A percentile compares a stretch with the other conserved stretches of the same genome.
Evolutionary conservation across 2,113 vertebrate species (phyloP).

Genomic region (Entosphenus tridentatus): DNA sequence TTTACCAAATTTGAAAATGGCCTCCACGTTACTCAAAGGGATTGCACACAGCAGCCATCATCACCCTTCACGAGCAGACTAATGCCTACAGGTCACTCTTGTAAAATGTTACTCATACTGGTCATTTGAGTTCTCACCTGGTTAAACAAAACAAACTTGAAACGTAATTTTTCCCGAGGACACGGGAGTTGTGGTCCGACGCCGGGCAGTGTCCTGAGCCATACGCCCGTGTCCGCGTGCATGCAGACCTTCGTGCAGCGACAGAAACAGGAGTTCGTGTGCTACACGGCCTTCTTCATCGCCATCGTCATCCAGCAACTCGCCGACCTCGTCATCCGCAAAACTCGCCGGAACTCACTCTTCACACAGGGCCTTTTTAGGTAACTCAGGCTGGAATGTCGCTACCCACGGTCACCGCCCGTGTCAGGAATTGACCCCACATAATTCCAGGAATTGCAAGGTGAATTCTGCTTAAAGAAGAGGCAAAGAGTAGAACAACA

Average conservation of each 20-base stretch:
- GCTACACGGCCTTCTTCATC: slow-evolving; percentile 54
- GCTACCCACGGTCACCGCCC: neutral
- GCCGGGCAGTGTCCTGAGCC: too few relatives aligned
- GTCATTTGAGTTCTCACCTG: too few relatives aligned
- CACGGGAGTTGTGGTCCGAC: too few relatives aligned
- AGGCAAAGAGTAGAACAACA: neutral
- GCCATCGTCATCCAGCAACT: slow-evolving; percentile 62
- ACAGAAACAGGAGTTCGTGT: slow-evolving; percentile 41
- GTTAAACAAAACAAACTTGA: too few relatives aligned
- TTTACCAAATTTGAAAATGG: too few relatives aligned
- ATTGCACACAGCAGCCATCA: too few relatives aligned
- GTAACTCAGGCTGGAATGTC: slow-evolving; percentile 15
- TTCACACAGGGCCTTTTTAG: slow-evolving; percentile 56
- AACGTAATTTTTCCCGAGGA: too few relatives aligned
- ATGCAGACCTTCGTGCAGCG: slow-evolving; percentile 37
- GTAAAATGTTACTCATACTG: too few relatives aligned
- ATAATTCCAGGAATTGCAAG: neutral
- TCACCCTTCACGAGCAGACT: too few relatives aligned
- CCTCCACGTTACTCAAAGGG: too few relatives aligned
- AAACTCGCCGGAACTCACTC: slow-evolving; percentile 43
- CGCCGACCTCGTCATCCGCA: slow-evolving; percentile 47
- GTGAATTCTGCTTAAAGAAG: neutral
- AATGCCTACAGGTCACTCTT: too few relatives aligned
- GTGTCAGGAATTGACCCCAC: neutral
- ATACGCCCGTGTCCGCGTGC: too few relatives aligned